phyloP scores from a whole-genome alignment of 2,113 vertebrate genomes.

The Rallus limicola region DNA sequence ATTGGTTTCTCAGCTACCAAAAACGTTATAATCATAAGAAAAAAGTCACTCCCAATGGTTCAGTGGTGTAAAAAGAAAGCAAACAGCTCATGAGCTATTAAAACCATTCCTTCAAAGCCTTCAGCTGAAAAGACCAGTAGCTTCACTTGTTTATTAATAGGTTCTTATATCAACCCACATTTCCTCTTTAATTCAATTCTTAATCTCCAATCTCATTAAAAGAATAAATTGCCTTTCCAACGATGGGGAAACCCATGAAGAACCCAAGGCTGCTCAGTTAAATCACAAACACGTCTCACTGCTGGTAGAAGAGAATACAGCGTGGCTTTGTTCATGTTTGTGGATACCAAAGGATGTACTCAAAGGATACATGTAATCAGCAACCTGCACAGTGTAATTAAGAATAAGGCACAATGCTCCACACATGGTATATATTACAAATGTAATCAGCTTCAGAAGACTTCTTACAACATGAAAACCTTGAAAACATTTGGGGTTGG shows the following conservation, averaged over 20 bases:
- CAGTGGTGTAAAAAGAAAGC: neutral
- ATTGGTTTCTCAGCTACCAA: slow-evolving; percentile 2
- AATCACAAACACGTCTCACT: slow-evolving; percentile 45
- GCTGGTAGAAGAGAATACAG: slow-evolving; percentile 27
- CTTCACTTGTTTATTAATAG: slow-evolving; percentile 14
- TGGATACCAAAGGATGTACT: slow-evolving; percentile 35
- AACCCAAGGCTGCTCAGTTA: slow-evolving; percentile 25
- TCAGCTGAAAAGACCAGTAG: neutral
- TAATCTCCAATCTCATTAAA: neutral
- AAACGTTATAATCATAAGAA: neutral
- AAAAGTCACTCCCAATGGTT: neutral
- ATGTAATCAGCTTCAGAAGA: neutral
- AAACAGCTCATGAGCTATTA: neutral
- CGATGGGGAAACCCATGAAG: neutral
- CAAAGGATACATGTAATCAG: slow-evolving; percentile 18
- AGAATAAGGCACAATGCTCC: slow-evolving; percentile 22
- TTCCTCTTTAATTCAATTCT: neutral
- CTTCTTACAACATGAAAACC: neutral
- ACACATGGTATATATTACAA: neutral
- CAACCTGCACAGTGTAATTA: slow-evolving; percentile 46
- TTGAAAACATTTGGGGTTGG: neutral
- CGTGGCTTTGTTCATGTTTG: slow-evolving; percentile 64
- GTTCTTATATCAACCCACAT: neutral
- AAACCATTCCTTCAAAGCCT: neutral
- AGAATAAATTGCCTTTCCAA: neutral